Evolutionary conservation across 2,888 invertebrate genomes (phyloP), one percentile per base, ranked within the genome.

Genomic region (Cheiracanthium punctorium): DNA sequence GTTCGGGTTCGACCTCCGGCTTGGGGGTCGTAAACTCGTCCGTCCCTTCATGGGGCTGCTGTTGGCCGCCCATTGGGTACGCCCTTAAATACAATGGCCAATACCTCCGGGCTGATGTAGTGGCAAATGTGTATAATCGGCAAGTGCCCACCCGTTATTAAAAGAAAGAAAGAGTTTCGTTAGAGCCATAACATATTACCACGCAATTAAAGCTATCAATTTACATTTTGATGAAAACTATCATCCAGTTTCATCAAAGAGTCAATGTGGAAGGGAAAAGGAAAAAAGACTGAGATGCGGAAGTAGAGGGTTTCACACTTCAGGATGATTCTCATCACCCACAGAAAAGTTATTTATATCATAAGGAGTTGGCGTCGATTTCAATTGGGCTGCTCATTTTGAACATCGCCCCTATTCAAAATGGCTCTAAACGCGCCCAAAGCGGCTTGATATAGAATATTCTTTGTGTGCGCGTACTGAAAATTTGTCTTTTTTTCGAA

Each of bases 301-400:
- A 58, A 58, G 58, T 58, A 58, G 24, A 12, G 58, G 58, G 24
- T 58, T 58, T 24, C 20, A 24, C 58, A 24, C 24, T 58, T 58
- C 24, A 58, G 1, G 58, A 58, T 24, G 58, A 58, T 58, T 24
- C 58, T 58, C 58, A 58, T 58, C 58, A 58, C 58, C 58, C 58
- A 24, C 20, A 24, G 58, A 58, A 48, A 58, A 58, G 58, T 58
- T 58, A 58, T 58, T 58, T 58, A 58, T 58, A 58, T 7, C 58
- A 12, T 58, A 58, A 58, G 43, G 17, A 48, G 58, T 58, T 58
- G 58, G 58, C 58, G 24, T 58, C 58, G 24, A 2, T 58, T 58
- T 58, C 58, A 20, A 58, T 24, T 24, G 58, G 24, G 4, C 24
- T 58, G 4, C 58, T 58, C 24, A 17, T 20, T 24, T 12, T 7